Evolutionary conservation across 2,113 vertebrate species (phyloP).

Genomic region (Myodes glareolus): DNA sequence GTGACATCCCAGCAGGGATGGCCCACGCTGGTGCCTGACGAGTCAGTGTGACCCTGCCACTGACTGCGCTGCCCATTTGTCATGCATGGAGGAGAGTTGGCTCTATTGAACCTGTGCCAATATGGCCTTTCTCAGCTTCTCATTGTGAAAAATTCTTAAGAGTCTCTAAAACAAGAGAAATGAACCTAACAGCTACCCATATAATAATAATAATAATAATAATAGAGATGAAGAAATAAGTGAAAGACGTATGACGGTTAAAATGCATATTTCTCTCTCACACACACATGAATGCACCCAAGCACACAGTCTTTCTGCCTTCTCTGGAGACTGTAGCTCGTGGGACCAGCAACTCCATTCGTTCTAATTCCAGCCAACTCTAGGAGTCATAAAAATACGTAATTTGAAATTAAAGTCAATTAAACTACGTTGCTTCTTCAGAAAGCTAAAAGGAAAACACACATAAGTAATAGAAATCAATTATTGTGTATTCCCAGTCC

Average conservation of each 20-base stretch:
- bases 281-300: background rate
- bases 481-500: constrained; percentile 82
- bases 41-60: background rate
- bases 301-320: background rate
- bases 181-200: background rate
- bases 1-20: background rate
- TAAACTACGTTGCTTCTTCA: constrained; percentile 68
- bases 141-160: constrained; percentile 24
- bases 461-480: constrained; percentile 82
- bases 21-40: background rate
- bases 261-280: background rate
- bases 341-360: background rate
- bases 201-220: background rate
- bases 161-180: background rate
- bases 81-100: background rate
- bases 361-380: constrained; percentile 60
- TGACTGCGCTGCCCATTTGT: background rate
- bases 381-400: constrained; percentile 75
- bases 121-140: background rate
- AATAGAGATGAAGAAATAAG: background rate
- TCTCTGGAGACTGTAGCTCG: background rate
- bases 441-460: constrained; percentile 79
- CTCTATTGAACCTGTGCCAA: background rate
- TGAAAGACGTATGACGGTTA: background rate
- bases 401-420: constrained; percentile 76